Percentiles rank a stretch among this genome's conserved stretches.
These are phyloP conservation scores for Oscheius sp. DNA, from an alignment of 2,888 invertebrate species.

Conservation along the genomic window DNA sequence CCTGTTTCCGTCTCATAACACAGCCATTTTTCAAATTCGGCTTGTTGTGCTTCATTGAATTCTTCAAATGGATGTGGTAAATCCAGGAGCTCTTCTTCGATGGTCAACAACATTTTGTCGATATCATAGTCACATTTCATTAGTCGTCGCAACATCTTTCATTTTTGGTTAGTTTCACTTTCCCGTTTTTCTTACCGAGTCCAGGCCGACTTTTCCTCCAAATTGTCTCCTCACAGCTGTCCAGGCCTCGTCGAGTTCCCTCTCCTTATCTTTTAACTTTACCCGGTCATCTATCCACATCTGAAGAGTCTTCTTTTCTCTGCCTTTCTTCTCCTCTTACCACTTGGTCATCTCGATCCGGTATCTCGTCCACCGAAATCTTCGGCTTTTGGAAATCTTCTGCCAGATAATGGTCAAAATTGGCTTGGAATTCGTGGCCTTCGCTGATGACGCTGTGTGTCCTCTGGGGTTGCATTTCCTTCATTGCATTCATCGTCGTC, in stretches of 20 bases:
- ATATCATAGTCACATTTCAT: slow-evolving; percentile 35
- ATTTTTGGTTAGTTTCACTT: neutral
- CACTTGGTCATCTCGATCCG: slow-evolving; percentile 28
- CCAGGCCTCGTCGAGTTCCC: slow-evolving; percentile 40
- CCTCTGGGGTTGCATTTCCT: neutral
- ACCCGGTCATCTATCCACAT: slow-evolving; percentile 20
- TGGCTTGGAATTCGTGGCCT: slow-evolving; percentile 21
- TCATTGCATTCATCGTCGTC: slow-evolving; percentile 8
- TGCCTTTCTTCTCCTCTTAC: slow-evolving; percentile 1
- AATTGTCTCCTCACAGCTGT: slow-evolving; percentile 34
- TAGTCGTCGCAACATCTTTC: slow-evolving; percentile 33
- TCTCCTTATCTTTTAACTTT: slow-evolving; percentile 10
- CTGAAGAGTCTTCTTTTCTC: neutral
- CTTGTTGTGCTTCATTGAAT: slow-evolving; percentile 29
- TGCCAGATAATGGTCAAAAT: slow-evolving; percentile 9
- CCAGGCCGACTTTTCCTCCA: slow-evolving; percentile 27
- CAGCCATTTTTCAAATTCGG: slow-evolving; percentile 29
- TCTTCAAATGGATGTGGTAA: slow-evolving; percentile 37
- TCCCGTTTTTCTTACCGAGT: slow-evolving; percentile 21
- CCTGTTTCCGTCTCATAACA: too few species aligned
- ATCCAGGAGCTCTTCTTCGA: slow-evolving; percentile 29
- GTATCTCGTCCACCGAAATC: neutral
- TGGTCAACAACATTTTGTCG: slow-evolving; percentile 28
- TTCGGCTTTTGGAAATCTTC: slow-evolving; percentile 20
- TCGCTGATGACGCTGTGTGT: slow-evolving; percentile 5